These are phyloP conservation scores for honey bee (Apis mellifera) DNA, from an alignment of 1,140 invertebrate genomes.

Conservation along the genomic window DNA sequence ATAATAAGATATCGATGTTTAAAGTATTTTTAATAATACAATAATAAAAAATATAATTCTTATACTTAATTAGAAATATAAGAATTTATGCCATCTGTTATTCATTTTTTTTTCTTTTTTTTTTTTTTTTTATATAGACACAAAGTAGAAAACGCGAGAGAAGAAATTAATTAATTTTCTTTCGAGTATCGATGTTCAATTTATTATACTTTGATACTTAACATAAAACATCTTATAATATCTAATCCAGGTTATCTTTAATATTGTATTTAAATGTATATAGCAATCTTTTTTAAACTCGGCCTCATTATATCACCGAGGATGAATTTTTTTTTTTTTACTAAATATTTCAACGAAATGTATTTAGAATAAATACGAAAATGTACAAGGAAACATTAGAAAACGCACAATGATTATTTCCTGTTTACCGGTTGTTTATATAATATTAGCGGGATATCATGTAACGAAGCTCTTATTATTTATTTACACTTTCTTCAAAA, in stretches of 20 bases:
- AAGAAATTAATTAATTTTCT: not conserved
- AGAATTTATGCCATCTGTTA: not conserved
- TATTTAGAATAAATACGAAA: conserved; percentile 32
- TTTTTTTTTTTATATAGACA: too few species aligned
- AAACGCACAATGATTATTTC: conserved; percentile 1
- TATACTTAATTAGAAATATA: not conserved
- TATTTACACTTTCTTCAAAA: conserved; percentile 30
- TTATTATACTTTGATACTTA: too few species aligned
- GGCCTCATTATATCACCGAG: not conserved
- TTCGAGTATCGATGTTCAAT: not conserved
- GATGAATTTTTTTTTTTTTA: not conserved
- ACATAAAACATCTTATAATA: not conserved
- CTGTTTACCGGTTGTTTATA: not conserved
- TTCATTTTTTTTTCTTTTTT: not conserved
- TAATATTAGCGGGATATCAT: not conserved
- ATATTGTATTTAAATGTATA: not conserved
- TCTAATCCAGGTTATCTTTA: too few species aligned
- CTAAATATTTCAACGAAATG: not conserved
- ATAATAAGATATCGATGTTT: too few species aligned
- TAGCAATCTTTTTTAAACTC: not conserved
- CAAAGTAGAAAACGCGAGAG: not conserved
- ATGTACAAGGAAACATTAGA: not conserved
- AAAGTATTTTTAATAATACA: too few species aligned
- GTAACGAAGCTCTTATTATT: conserved; percentile 2
- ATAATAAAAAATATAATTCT: too few species aligned